Evolutionary conservation across 2,888 invertebrate genomes (phyloP), one percentile per base, ranked within the genome.

Genomic region (Plutella xylostella): DNA sequence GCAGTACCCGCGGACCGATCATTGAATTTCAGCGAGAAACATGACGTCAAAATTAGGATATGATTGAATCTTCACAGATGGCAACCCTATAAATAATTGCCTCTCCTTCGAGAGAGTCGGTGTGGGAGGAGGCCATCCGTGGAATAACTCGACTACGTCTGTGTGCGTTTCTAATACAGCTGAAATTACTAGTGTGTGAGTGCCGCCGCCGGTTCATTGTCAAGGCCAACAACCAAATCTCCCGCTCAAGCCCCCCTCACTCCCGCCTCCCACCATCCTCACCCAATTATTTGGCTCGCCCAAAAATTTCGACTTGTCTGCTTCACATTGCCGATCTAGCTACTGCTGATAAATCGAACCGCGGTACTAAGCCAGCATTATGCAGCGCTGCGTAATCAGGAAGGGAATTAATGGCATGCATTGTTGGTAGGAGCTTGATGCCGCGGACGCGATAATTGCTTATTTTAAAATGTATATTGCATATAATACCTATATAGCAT

Each of bases 211-310:
- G 68, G 80, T 80, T 77, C 79, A 80, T 72, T 80, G 78, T 75
- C 80, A 82, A 82, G 80, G 82, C 79, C 82, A 82, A 74, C 82
- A 65, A 72, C 82, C 82, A 73, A 80, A 82, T 79, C 77, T 79
- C 74, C 74, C 71, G 73, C 72, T 68, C 64, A 64, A 63, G 65
- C 65, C 71, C 72, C 63, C 53, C 53, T 66, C 68, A 65, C 61
- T 63, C 61, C 66, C 66, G 65, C 66, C 60, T 60, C 42, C 65
- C 66, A 56, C 62, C 54, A 56, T 53, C 66, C 59, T 61, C 62
- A 63, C 61, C 17, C 73, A 71, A 74, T 74, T 76, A 75, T 71
- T 64, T 59, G 64, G 62, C 68, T 72, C 39, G 7, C 25, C 17
- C 39, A 12, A 39, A 14, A 65, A 67, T 65, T 63, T 66, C 60